Base-by-base conservation (phyloP, 2,113 vertebrate species). In the Desmodus rotundus region DNA sequence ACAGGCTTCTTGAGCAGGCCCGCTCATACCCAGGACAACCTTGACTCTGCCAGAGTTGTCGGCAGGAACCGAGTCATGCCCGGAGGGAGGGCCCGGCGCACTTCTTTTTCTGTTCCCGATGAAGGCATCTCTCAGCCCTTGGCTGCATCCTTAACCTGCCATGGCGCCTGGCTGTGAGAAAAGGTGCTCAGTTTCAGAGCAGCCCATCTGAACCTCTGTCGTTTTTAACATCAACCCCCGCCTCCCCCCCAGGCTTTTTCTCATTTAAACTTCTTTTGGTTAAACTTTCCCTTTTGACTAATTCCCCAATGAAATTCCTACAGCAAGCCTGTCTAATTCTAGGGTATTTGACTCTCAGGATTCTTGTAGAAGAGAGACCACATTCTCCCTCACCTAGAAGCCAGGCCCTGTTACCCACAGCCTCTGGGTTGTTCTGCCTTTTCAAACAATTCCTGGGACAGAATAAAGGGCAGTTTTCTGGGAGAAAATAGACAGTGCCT, bases 391-490 rank as follows among this genome's bases (percentile, higher is more conserved):
- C 68, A 14, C 36, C 26, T 41, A 19, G 93, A 97, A 77, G 50
- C 43, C 63, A 70, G 68, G 93, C 85, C 95, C 63, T 13, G 15
- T 87, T 87, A 87, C 56, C 72, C 54, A 14, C 67, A 38, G 72
- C 14, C 24, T 94, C 91, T 85, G 38, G 92, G 56, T 96, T 76
- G 74, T 82, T 89, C 92, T 97, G 28, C 78, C 47, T 98, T 97
- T 33, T 95, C 89, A 56, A 91, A 47, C 77, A 93, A 58, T 87
- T 96, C 81, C 92, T 63, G 77, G 97, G 84, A 41, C 91, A 89
- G 41, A 91, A 61, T 63, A 85, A 93, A 97, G 65, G 70, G 47
- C 8, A 81, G 76, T 95, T 98, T 98, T 72, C 87, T 90, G 65
- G 67, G 61, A 88, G 95, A 68, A 96, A 91, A 85, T 45, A 65